phyloP scores from a whole-genome alignment of 64 coral and sea anemone genomes.

The Dendronephthya gigantea region DNA sequence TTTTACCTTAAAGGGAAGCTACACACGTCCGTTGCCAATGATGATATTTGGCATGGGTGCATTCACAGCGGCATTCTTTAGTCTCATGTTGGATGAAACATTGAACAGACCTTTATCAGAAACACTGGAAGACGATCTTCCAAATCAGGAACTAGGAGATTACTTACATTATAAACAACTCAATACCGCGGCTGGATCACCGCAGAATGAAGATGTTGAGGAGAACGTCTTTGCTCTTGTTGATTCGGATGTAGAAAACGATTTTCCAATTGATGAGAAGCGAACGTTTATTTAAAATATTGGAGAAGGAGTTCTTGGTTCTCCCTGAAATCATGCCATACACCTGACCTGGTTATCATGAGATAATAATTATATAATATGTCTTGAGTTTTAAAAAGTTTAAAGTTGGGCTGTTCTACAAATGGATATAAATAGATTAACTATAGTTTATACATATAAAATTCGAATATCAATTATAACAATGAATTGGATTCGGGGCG shows the following conservation, averaged over 20 bases:
- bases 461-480: too few relatives aligned
- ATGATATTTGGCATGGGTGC: slow-evolving; percentile 90
- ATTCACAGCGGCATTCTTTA: slow-evolving; percentile 58
- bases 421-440: too few relatives aligned
- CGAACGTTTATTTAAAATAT: not conserved
- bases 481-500: too few relatives aligned
- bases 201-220: not conserved
- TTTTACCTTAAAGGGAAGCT: slow-evolving; percentile 50
- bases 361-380: too few relatives aligned
- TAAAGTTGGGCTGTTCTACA: too few relatives aligned
- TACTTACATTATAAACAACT: slow-evolving; percentile 8
- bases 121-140: slow-evolving; percentile 56
- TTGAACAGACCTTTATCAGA: slow-evolving; percentile 84
- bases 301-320: not conserved
- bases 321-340: not conserved
- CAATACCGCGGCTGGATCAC: not conserved
- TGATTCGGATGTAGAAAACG: slow-evolving; percentile 19
- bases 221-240: not conserved
- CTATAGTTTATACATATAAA: too few relatives aligned
- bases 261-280: not conserved
- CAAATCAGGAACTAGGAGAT: not conserved
- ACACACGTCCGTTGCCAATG: slow-evolving; percentile 78
- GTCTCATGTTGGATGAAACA: slow-evolving; percentile 66
- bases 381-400: too few relatives aligned
- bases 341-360: not conserved